Percentiles rank a stretch among this genome's conserved stretches.
These are phyloP conservation scores for Cygnus atratus DNA, from an alignment of 2,113 vertebrate genomes.

Conservation along the genomic window DNA sequence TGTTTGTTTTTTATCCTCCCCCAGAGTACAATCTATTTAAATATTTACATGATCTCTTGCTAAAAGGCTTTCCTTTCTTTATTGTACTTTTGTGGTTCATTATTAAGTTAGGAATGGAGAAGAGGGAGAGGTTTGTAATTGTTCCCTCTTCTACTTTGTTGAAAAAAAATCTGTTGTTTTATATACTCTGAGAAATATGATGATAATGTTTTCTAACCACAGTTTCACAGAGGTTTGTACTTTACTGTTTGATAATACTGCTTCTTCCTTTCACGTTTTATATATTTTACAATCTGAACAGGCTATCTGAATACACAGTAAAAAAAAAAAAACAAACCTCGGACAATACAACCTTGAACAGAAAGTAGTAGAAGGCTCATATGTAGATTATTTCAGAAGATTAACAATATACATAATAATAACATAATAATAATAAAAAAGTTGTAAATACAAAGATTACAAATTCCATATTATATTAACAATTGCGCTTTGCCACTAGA, in stretches of 20 bases:
- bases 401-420: not conserved
- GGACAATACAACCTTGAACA: not conserved
- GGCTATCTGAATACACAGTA: not conserved
- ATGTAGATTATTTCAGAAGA: not conserved
- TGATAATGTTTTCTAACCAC: not conserved
- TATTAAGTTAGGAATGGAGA: not conserved
- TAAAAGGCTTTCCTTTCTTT: not conserved
- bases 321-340: not conserved
- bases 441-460: not conserved
- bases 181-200: not conserved
- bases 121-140: not conserved
- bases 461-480: not conserved
- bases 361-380: not conserved
- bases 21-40: slow-evolving; percentile 37
- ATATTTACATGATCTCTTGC: slow-evolving; percentile 43
- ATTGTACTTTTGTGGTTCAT: not conserved
- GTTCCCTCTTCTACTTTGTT: not conserved
- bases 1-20: slow-evolving; percentile 57
- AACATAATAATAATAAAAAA: not conserved
- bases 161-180: not conserved
- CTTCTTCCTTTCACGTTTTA: not conserved
- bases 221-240: not conserved
- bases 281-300: not conserved
- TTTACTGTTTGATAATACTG: not conserved
- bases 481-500: not conserved